Evolutionary conservation across 2,113 vertebrate genomes (phyloP).

Genomic region (Accipiter cooperii): DNA sequence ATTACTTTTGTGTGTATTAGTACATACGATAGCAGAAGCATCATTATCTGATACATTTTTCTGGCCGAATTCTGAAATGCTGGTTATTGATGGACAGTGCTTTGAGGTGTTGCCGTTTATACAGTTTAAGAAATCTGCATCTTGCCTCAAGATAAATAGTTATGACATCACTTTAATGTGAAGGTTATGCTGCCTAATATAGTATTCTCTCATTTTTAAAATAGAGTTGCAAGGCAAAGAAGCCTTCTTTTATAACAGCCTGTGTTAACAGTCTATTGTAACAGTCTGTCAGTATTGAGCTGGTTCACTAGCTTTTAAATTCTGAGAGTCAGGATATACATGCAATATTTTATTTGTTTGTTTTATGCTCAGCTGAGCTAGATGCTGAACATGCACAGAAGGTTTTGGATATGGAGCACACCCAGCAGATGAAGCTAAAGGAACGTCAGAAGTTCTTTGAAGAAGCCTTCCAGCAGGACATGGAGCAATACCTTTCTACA

Average conservation of each 20-base stretch:
- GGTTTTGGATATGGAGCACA: slow-evolving; percentile 83
- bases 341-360: background rate
- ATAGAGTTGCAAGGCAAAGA: background rate
- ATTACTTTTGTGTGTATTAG: background rate
- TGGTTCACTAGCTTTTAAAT: background rate
- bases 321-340: background rate
- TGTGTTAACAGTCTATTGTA: background rate
- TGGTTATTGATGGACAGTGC: background rate
- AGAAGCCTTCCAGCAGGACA: slow-evolving; percentile 97
- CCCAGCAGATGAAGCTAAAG: slow-evolving; percentile 87
- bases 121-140: background rate
- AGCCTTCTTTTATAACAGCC: background rate
- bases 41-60: background rate
- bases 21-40: background rate
- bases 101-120: background rate
- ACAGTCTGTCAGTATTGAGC: background rate
- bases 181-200: background rate
- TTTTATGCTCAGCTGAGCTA: slow-evolving; percentile 79
- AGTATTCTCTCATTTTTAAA: background rate
- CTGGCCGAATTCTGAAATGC: background rate
- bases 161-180: background rate
- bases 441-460: slow-evolving; percentile 97
- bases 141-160: background rate
- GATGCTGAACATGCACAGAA: slow-evolving; percentile 86
- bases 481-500: slow-evolving; percentile 96